Base-by-base conservation (phyloP, 1,140 invertebrate species). In the Elysia chlorotica region DNA sequence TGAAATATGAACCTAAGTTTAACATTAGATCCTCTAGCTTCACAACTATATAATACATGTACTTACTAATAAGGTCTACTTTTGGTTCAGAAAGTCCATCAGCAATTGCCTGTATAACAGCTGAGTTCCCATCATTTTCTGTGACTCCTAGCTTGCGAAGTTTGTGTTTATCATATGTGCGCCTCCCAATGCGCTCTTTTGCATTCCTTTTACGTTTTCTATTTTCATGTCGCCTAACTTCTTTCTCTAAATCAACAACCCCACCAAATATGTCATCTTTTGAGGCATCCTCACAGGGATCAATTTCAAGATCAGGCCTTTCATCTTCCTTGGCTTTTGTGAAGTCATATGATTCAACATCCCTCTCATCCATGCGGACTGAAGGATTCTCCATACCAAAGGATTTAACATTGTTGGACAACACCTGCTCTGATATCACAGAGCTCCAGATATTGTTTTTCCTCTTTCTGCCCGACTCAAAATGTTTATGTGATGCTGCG, bases 61-160 rank as follows among this genome's bases (percentile, higher is more conserved):
- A 77, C 76, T 78, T 80, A 82, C 82, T 77, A 35, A 83, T 79
- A 17, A 85, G 54, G 37, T 81, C 76, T n/a, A 78, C 59, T 71
- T 83, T 83, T 25, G 76, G 73, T 65, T 84, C 83, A 59, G 78
- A 57, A 19, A 84, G 65, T 61, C 57, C 53, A 19, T 74, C 57
- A n/a, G 72, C 74, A 57, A 84, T 79, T 36, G 75, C 78, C 31
- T 71, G 62, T 2, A 71, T 69, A 17, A 84, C 68, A 4, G 76
- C 65, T 36, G 68, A 57, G 10, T 57, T 63, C 48, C 70, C 57
- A 69, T 77, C 76, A 31, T 77, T 71, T 35, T 71, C 73, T 59
- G 74, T 78, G 14, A 77, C 71, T 6, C 61, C 61, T 14, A 74
- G 68, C 4, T 71, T n/a, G 54, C 38, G 63, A 28, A 33, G 14